Conservation (phyloP, 2,113 vertebrate species). For the Pelodiscus sinensis region DNA sequence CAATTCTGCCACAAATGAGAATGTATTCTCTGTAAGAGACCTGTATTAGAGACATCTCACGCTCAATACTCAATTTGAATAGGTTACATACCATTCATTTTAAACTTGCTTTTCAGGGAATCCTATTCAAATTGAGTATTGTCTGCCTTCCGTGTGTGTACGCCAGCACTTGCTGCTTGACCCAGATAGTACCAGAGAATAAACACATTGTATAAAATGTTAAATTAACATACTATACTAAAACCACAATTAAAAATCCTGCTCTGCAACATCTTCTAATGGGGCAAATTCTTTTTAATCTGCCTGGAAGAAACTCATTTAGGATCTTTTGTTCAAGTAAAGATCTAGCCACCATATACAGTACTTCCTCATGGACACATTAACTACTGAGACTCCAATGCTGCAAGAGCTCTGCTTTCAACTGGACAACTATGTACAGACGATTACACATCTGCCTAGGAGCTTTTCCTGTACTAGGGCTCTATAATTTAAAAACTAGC, state of each 20-base stretch:
- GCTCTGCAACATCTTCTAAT: background rate
- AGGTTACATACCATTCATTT: too few relatives aligned
- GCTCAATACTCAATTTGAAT: too few relatives aligned
- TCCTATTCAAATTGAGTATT: background rate
- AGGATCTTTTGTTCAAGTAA: background rate
- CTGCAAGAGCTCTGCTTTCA: background rate
- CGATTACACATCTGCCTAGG: background rate
- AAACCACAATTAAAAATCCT: background rate
- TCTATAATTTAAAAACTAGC: background rate
- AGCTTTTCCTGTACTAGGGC: background rate
- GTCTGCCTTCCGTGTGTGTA: background rate
- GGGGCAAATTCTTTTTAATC: background rate
- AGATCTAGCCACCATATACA: background rate
- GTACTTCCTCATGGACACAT: background rate
- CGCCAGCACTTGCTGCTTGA: background rate
- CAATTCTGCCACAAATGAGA: background rate
- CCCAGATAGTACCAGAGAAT: background rate
- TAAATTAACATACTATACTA: background rate
- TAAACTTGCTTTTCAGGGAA: background rate
- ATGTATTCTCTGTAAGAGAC: background rate
- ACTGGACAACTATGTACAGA: rapidly evolving
- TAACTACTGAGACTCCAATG: background rate
- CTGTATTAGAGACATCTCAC: background rate
- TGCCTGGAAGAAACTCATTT: background rate
- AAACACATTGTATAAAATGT: background rate